These are phyloP conservation scores for Acrocephalus kingi DNA, from an alignment of 2,113 vertebrate species.

Conservation along the genomic window DNA sequence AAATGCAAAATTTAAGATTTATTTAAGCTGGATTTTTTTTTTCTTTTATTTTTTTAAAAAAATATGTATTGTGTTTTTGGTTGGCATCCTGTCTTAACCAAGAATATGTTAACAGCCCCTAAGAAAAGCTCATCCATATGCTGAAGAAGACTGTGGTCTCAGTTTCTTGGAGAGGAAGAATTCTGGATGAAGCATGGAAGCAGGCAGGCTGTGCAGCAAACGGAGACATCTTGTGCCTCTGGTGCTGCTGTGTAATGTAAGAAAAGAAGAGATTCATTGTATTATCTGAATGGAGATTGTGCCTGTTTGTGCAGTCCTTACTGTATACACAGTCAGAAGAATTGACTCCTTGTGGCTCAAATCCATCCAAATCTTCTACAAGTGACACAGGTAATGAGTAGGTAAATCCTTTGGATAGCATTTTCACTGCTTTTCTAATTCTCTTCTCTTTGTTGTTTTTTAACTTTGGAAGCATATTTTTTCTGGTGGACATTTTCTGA, in stretches of 20 bases:
- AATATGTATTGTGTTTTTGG: neutral
- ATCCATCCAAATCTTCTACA: neutral
- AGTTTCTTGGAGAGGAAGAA: neutral
- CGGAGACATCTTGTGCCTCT: neutral
- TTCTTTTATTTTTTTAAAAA: neutral
- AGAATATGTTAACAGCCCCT: neutral
- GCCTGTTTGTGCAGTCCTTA: neutral
- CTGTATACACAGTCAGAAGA: neutral
- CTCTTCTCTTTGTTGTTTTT: neutral
- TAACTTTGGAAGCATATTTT: neutral
- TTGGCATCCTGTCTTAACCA: neutral
- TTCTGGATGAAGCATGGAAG: neutral
- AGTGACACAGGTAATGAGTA: neutral
- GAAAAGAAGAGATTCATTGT: neutral
- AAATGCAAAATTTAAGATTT: neutral
- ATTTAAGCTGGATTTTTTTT: neutral
- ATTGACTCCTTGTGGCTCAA: neutral
- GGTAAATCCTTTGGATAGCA: neutral
- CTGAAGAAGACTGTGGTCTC: neutral
- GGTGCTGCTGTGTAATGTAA: neutral
- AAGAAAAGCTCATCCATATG: neutral
- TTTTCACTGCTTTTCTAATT: neutral
- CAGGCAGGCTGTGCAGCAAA: neutral
- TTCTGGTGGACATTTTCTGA: neutral
- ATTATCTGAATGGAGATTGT: neutral